phyloP scores from a whole-genome alignment of 2,797 vertebrate species.

The Acanthurus tractus region DNA sequence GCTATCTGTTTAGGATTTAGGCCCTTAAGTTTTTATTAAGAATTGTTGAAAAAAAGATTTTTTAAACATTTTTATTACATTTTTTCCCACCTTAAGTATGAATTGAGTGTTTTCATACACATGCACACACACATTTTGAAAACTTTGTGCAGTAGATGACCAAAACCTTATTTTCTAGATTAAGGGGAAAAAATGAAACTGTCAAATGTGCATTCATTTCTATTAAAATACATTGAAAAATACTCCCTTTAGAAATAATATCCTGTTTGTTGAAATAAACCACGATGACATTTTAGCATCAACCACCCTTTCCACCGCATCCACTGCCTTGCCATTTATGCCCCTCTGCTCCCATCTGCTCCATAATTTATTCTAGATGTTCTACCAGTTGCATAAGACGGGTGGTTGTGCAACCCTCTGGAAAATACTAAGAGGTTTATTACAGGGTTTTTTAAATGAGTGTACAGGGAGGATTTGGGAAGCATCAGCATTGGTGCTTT shows the following conservation, averaged over 20 bases:
- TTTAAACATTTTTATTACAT: too few species aligned
- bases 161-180: too few species aligned
- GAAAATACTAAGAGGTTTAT: constrained; percentile 71
- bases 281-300: not conserved
- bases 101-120: too few species aligned
- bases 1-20: too few species aligned
- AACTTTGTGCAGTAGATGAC: too few species aligned
- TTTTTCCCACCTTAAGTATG: too few species aligned
- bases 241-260: not conserved
- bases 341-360: constrained; percentile 48
- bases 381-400: constrained; percentile 69
- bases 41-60: too few species aligned
- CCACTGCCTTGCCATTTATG: constrained; percentile 28
- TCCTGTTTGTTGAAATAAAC: constrained; percentile 3
- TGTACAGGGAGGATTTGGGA: constrained; percentile 54
- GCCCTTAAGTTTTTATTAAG: too few species aligned
- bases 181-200: too few species aligned
- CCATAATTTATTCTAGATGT: constrained; percentile 59
- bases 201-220: too few species aligned
- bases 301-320: constrained; percentile 23
- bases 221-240: not conserved
- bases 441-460: constrained; percentile 53
- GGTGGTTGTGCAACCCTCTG: constrained; percentile 63
- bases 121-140: too few species aligned
- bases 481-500: constrained; percentile 41